These are phyloP conservation scores for Venusia cambrica DNA, from an alignment of 2,888 invertebrate genomes.

Conservation along the genomic window DNA sequence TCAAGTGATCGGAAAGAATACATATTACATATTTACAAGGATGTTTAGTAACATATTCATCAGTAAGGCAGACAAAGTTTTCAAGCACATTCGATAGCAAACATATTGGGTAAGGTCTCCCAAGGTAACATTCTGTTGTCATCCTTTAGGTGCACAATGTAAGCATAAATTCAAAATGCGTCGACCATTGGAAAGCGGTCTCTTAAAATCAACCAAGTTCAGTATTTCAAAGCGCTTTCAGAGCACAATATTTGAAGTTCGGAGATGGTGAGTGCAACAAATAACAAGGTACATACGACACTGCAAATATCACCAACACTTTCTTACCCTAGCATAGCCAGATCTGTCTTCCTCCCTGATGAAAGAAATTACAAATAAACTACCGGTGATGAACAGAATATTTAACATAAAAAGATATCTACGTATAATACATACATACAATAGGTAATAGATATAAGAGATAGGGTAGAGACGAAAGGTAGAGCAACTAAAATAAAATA, in stretches of 20 bases:
- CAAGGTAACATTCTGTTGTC: conserved; percentile 24
- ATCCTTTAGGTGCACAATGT: conserved; percentile 43
- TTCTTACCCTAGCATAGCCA: conserved; percentile 81
- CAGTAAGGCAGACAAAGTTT: conserved; percentile 77
- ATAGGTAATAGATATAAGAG: conserved; percentile 33
- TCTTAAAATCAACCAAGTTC: conserved; percentile 43
- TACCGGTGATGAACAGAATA: conserved; percentile 41
- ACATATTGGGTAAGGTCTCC: conserved; percentile 34
- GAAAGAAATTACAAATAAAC: conserved; percentile 71
- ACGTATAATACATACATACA: conserved; percentile 33
- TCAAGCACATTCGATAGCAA: conserved; percentile 58
- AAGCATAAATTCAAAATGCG: conserved; percentile 61
- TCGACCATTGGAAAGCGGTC: conserved; percentile 28
- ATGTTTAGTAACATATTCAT: conserved; percentile 56
- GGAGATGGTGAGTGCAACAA: conserved; percentile 52
- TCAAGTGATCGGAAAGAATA: conserved; percentile 34
- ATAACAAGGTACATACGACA: conserved; percentile 51
- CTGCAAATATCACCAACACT: conserved; percentile 67
- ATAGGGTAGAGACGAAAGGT: conserved; percentile 28
- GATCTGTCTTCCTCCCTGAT: conserved; percentile 81
- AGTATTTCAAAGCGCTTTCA: conserved; percentile 37
- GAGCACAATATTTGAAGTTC: conserved; percentile 35
- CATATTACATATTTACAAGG: conserved; percentile 58
- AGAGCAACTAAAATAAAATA: conserved; percentile 26
- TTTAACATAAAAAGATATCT: conserved; percentile 38